A percentile compares a stretch with the other conserved stretches of the same genome.
phyloP scores from a whole-genome alignment of 2,113 vertebrate genomes.

The Callipepla californica region DNA sequence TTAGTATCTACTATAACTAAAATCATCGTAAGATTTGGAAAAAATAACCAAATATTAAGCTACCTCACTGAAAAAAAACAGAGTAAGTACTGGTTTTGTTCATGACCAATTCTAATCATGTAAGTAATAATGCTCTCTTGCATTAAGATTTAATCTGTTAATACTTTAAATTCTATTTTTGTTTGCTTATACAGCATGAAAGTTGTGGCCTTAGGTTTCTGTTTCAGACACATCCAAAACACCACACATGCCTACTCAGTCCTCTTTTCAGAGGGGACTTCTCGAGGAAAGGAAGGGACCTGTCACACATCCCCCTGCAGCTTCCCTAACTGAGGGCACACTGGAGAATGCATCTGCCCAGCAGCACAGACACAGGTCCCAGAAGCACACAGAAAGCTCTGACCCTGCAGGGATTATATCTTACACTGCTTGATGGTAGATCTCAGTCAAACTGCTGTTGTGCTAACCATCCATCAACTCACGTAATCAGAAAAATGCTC shows the following conservation, averaged over 20 bases:
- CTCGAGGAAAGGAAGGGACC: neutral
- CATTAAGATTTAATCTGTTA: neutral
- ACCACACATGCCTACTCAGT: rapidly evolving
- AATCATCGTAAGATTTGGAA: neutral
- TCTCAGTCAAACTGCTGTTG: neutral
- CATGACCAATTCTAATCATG: neutral
- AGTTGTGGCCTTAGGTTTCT: neutral
- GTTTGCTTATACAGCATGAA: neutral
- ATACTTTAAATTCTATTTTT: neutral
- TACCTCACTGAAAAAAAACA: neutral
- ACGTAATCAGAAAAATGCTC: neutral
- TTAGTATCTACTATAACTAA: neutral
- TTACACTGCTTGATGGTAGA: neutral
- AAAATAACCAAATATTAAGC: neutral
- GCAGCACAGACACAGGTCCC: rapidly evolving
- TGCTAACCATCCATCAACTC: neutral
- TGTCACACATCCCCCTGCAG: neutral
- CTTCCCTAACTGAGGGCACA: rapidly evolving
- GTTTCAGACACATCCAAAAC: neutral
- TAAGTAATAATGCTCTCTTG: rapidly evolving
- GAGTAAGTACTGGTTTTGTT: neutral
- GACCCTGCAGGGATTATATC: rapidly evolving
- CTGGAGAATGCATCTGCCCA: rapidly evolving
- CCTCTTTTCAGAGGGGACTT: neutral
- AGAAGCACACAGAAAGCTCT: neutral